Conservation (phyloP, 2,113 vertebrate species). For the Connochaetes taurinus region DNA sequence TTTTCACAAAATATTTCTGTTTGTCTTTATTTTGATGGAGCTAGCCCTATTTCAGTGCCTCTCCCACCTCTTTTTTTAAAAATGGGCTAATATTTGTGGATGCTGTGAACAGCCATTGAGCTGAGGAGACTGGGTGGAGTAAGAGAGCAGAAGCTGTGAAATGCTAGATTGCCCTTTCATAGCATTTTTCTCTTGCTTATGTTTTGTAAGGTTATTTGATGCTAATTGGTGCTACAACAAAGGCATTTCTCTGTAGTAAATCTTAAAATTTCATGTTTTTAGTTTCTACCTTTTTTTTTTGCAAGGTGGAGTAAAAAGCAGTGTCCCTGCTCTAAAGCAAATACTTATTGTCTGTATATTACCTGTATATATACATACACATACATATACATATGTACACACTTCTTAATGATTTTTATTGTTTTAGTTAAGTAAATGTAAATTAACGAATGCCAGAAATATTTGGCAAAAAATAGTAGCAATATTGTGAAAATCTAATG, state of each 20-base stretch:
- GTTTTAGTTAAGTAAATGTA: conserved; percentile 55
- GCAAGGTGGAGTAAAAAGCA: conserved; percentile 72
- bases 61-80: neutral
- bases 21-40: conserved; percentile 49
- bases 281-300: conserved; percentile 61
- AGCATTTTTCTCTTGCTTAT: conserved; percentile 64
- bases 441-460: conserved; percentile 29
- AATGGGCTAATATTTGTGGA: conserved; percentile 77
- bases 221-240: conserved; percentile 78
- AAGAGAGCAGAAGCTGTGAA: conserved; percentile 82
- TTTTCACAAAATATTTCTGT: conserved; percentile 57
- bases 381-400: neutral
- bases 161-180: conserved; percentile 80
- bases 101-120: conserved; percentile 82
- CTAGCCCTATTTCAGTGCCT: conserved; percentile 51
- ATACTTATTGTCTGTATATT: conserved; percentile 67
- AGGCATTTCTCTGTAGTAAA: conserved; percentile 73
- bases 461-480: neutral
- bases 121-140: conserved; percentile 86
- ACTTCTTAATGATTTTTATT: conserved; percentile 69
- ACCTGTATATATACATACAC: neutral
- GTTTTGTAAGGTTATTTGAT: conserved; percentile 77
- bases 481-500: neutral
- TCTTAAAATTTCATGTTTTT: conserved; percentile 72
- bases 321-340: conserved; percentile 65